phyloP scores from a whole-genome alignment of 2,113 vertebrate species.

The Heteronetta atricapilla region DNA sequence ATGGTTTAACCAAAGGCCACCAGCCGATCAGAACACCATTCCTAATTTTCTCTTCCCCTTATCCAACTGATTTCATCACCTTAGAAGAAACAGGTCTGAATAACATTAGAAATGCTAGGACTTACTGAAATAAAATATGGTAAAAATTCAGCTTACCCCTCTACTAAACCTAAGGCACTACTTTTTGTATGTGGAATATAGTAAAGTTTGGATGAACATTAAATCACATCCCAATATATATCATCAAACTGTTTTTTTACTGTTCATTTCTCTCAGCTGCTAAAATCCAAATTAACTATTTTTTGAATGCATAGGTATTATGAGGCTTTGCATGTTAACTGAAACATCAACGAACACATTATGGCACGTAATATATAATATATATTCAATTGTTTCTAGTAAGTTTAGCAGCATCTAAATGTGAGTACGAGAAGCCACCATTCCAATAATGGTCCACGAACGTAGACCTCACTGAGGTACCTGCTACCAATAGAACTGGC shows the following conservation, averaged over 20 bases:
- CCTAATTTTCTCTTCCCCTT: neutral
- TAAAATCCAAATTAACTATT: constrained; percentile 51
- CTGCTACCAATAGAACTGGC: neutral
- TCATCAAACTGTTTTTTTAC: constrained; percentile 42
- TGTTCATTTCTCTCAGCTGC: constrained; percentile 43
- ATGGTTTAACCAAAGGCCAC: neutral
- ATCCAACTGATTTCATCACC: neutral
- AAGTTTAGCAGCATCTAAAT: constrained; percentile 54
- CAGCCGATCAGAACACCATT: neutral
- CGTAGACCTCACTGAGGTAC: neutral
- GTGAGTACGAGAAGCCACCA: constrained; percentile 26
- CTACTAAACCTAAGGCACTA: constrained; percentile 66
- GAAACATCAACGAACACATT: constrained; percentile 34
- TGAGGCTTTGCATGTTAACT: constrained; percentile 66
- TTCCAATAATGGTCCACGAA: constrained; percentile 23
- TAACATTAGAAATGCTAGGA: constrained; percentile 17
- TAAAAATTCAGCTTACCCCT: constrained; percentile 54
- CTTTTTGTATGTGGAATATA: constrained; percentile 53
- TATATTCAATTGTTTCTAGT: neutral
- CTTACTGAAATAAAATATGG: constrained; percentile 48
- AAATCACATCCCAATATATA: constrained; percentile 46
- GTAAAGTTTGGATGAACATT: constrained; percentile 60
- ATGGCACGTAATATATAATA: constrained; percentile 28
- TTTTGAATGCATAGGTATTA: neutral
- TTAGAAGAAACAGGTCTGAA: neutral